Conservation (phyloP, 2,113 vertebrate species). For the Hydropotes inermis region DNA sequence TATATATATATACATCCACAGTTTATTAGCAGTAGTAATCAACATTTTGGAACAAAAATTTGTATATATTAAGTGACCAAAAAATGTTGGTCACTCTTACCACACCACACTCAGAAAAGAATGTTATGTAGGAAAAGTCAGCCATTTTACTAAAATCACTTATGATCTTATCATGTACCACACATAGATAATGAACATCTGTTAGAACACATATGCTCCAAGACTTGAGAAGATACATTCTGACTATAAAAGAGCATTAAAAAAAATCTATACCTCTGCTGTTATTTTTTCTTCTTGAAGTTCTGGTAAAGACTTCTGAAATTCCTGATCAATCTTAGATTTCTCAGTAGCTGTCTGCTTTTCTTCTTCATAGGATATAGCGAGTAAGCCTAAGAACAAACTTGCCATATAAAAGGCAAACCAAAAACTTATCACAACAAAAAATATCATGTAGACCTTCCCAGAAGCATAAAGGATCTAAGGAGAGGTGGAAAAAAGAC, state of each 20-base stretch:
- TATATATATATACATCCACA: too few species aligned
- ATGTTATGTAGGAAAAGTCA: background rate
- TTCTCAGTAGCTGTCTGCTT: conserved; percentile 82
- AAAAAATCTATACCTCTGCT: conserved; percentile 77
- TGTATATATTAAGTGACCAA: background rate
- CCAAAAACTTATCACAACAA: conserved; percentile 88
- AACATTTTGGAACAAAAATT: background rate
- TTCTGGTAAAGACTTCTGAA: conserved; percentile 81
- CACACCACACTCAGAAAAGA: background rate
- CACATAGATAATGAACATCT: background rate
- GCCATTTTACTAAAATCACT: background rate
- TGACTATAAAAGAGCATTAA: background rate
- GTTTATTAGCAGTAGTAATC: background rate
- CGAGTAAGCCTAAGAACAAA: conserved; percentile 88
- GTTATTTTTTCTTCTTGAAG: conserved; percentile 80
- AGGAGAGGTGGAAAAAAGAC: background rate
- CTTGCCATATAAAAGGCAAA: conserved; percentile 91
- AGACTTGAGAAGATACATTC: background rate
- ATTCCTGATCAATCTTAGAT: conserved; percentile 78
- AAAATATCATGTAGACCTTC: conserved; percentile 80
- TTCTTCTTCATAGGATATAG: conserved; percentile 89
- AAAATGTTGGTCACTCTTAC: background rate
- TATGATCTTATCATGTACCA: background rate
- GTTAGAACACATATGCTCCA: background rate
- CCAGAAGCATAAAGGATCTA: conserved; percentile 87